Evolutionary conservation across 2,888 invertebrate species (phyloP), one percentile per base, ranked within the genome.

Genomic region (Tethea ocularis): DNA sequence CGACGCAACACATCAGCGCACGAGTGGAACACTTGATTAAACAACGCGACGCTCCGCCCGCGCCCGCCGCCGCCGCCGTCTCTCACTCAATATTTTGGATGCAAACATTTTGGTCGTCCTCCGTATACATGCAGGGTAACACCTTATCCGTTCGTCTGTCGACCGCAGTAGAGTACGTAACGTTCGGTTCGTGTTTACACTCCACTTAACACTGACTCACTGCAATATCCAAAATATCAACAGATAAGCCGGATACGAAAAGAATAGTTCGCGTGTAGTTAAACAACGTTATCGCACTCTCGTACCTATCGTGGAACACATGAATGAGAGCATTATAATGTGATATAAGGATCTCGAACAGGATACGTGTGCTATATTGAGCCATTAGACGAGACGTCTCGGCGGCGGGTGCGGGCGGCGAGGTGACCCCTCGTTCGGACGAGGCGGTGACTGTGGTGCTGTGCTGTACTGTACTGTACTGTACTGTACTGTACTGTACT

Each of bases 401-500:
- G 1, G 23, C 3, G 55, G 51, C 26, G 26, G 13, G 20, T n/a
- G n/a, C n/a, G 51, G 56, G 56, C 55, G 53, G 5, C 54, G 51
- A 29, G 29, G 10, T 8, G 29, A 10, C 11, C 29, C 8, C 29
- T 20, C 38, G 53, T n/a, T 29, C 17, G 36, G 36, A 13, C 8
- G 29, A 10, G 29, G 29, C 10, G 29, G 0, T 13, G 33, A 8
- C 7, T 13, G 0, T 2, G 33, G 33, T 33, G 17, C 1, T n/a
- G n/a, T n/a, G n/a, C n/a, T n/a, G 20, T 11, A 15, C 52, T 0
- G 29, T 23, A 13, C 22, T 33, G 52, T 41, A 52, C 17, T 41
- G 20, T n/a, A 41, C 56, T 52, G 36, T 56, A n/a, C n/a, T 11
- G 29, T 64, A 82, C 89, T 87, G 20, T 11, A 15, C 52, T 0